Base-by-base conservation (phyloP, 2,113 vertebrate species). In the Triplophysa siluroides region DNA sequence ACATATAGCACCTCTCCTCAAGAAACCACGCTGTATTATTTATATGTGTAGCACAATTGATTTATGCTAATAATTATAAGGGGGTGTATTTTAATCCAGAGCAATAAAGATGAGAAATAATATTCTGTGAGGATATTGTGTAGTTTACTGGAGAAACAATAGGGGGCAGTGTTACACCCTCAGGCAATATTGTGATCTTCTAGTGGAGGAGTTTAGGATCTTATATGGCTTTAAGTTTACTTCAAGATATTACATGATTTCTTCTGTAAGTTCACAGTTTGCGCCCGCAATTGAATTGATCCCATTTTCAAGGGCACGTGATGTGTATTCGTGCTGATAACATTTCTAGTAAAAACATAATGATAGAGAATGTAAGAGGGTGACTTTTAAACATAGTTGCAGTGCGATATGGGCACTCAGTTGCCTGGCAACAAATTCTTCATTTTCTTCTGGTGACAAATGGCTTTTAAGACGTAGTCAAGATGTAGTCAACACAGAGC, bases 361-460 rank as follows among this genome's bases (percentile, higher is more conserved):
- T 65, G 62, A 18, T 52, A 33, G 45, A 19, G 24, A 54, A 65
- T 21, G 62, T 13, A 33, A 2, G 75, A 61, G 45, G 74, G 65
- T 65, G 45, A 65, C 43, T 77, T 77, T 77, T 77, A 62, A 76
- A 76, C 70, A 73, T 16, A 76, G 60, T 63, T 76, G 23, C 11
- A 16, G 43, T 26, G 16, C 14, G 41, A 76, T 63, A 63, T 62
- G 21, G 21, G 41, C 16, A 77, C 75, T 65, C 74, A 24, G 79
- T 81, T 81, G 79, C 79, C 72, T 69, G 56, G 79, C 79, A 81
- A 81, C 79, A 76, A 21, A 76, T 45, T 52, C 64, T 75, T 81
- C 60, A 67, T 65, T 75, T 75, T 81, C 38, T 54, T 66, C 74
- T 43, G 38, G 18, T 60, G 64, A 52, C 70, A 80, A 69, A 67